A percentile compares a stretch with the other conserved stretches of the same genome.
phyloP scores from a whole-genome alignment of 2,113 vertebrate species.

The Lethenteron reissneri region DNA sequence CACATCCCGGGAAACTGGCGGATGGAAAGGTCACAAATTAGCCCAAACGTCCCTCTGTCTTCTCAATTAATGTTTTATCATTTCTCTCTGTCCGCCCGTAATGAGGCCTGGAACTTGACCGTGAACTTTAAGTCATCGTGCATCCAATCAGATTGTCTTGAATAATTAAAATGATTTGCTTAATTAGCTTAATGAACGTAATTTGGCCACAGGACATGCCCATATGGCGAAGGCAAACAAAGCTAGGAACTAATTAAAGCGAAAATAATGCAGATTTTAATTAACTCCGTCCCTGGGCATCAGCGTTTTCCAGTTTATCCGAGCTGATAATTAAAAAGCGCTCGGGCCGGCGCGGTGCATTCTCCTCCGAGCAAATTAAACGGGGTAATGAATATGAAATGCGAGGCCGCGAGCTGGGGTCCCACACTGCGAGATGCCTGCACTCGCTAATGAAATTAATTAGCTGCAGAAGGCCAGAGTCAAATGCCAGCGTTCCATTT shows the following conservation, averaged over 20 bases:
- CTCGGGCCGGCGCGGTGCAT: constrained; percentile 99
- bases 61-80: neutral
- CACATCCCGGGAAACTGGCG: too few relatives aligned
- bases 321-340: constrained; percentile 99
- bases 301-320: constrained; percentile 99
- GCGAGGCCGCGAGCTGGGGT: constrained; percentile 99
- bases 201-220: constrained; percentile 99
- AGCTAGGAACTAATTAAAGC: constrained; percentile 99
- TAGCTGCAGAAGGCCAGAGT: constrained; percentile 39
- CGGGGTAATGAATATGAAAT: constrained; percentile 99
- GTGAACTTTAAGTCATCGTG: constrained; percentile 99
- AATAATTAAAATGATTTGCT: constrained; percentile 99
- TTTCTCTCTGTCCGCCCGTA: constrained; percentile 3
- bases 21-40: too few relatives aligned
- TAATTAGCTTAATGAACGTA: constrained; percentile 99
- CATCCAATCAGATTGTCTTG: constrained; percentile 99
- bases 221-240: constrained; percentile 99
- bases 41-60: neutral
- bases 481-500: too few relatives aligned
- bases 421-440: constrained; percentile 99
- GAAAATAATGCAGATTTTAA: constrained; percentile 99
- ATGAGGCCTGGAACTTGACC: constrained; percentile 50
- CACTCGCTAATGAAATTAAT: constrained; percentile 99
- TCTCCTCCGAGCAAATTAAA: constrained; percentile 99
- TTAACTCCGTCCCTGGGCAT: constrained; percentile 99